Base-by-base conservation (phyloP, 2,113 vertebrate genomes). In the Sterrhoptilus dennistouni region DNA sequence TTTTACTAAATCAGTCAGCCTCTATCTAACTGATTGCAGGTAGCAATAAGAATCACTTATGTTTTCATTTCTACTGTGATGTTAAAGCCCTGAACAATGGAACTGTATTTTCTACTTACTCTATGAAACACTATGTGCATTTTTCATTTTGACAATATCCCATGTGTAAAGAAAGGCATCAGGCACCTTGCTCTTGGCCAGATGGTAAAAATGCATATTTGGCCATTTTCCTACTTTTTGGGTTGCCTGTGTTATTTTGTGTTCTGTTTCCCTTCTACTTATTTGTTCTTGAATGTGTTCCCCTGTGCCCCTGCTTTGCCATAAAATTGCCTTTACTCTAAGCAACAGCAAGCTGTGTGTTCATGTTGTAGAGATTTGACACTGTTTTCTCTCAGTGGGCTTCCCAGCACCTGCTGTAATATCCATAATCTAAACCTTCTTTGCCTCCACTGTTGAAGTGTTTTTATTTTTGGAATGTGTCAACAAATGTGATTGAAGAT, bases 361-460 rank as follows among this genome's bases (percentile, higher is more conserved):
- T 95, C 70, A 40, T 94, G 83, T 92, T 86, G 65, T 68, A 89
- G 64, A 81, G 44, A 45, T 91, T 94, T 96, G 93, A 97, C 80
- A 83, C 59, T 68, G 45, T 69, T 68, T 95, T 82, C 71, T 89
- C 91, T 83, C 94, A 92, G 63, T 76, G 47, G 83, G 80, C 14
- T 93, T 91, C 92, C 60, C 45, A 89, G 60, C 90, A 97, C 90
- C 83, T 96, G 86, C 60, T 96, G 69, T 93, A 97, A 93, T 93
- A 96, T 81, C 79, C 80, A 80, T 94, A 95, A 86, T 74, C 52
- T 75, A 90, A 93, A 49, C 11, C 47, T 91, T 44, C 21, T 83
- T 96, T 93, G 86, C 40, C 63, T 93, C 25, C 31, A 42, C 12
- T 47, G 52, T 54, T 77, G 50, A 93, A 95, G 23, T 53, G 81